A percentile compares a stretch with the other conserved stretches of the same genome.
These are phyloP conservation scores for Aleiodes sp. DNA, from an alignment of 1,140 invertebrate species.

Conservation along the genomic window DNA sequence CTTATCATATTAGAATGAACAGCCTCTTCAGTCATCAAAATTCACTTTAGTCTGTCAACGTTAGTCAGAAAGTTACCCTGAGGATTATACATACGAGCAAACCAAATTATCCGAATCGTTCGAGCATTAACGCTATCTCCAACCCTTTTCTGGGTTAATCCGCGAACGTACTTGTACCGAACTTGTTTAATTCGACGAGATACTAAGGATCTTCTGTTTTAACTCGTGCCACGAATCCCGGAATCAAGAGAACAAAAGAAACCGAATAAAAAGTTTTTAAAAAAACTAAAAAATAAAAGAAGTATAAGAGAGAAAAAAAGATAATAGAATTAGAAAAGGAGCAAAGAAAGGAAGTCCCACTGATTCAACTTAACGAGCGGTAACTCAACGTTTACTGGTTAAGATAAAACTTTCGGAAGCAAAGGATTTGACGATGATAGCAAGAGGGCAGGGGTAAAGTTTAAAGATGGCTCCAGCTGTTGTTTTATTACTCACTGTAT, in stretches of 20 bases:
- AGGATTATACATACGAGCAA: neutral
- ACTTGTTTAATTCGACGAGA: slow-evolving; percentile 26
- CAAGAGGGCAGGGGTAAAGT: neutral
- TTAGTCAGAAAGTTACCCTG: slow-evolving; percentile 17
- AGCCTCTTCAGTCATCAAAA: neutral
- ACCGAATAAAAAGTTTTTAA: slow-evolving; percentile 5
- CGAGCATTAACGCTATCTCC: neutral
- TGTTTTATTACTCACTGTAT: slow-evolving; percentile 57
- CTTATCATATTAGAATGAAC: no score
- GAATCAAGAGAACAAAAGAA: neutral
- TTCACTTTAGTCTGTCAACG: neutral
- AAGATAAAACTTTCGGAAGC: neutral
- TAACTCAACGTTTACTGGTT: neutral
- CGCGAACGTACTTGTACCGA: slow-evolving; percentile 19
- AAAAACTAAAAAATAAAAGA: no score
- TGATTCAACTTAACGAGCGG: slow-evolving; percentile 1
- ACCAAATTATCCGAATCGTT: slow-evolving; percentile 25
- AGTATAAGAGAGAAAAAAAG: neutral
- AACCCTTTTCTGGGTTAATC: slow-evolving; percentile 10
- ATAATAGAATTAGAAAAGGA: neutral
- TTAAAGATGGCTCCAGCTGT: neutral
- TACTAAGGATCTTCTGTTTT: neutral
- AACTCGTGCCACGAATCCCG: slow-evolving; percentile 2
- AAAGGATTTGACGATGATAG: neutral
- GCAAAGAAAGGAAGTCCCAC: neutral